Evolutionary conservation across 2,113 vertebrate genomes (phyloP), one percentile per base, ranked within the genome.

Genomic region (Mirounga angustirostris): DNA sequence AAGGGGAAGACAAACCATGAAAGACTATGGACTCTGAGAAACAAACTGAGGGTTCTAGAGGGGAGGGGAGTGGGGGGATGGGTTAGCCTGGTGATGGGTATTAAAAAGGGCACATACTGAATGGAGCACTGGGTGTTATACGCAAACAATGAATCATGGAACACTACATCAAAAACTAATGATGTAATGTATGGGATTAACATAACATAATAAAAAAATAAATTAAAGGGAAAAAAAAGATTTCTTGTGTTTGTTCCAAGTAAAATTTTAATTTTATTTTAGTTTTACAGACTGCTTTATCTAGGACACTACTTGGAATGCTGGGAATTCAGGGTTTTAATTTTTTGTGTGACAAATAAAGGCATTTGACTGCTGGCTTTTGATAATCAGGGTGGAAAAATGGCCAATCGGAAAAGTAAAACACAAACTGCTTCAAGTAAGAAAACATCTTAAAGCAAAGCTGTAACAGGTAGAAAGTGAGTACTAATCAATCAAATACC

Each of bases 201-300:
- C 46, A 46, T 46, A 46, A 46, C 43, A 46, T 46, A 46, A 46
- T 46, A 46, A 46, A 46, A 46, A 46, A 46, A 43, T 5, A 5
- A 43, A 43, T 43, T 46, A 46, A 46, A 46, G 43, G 43, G 7
- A 1, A 46, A 7, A 46, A 46, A 46, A 46, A 56, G 40, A 84
- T 80, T 81, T 90, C 59, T 67, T 87, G 8, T 89, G 26, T 88
- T 78, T 94, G 8, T 71, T 65, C 18, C 1, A 11, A 79, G 21
- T 15, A 82, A 43, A n/a, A 97, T 69, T 95, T 93, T 78, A 82
- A 63, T 63, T 95, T 92, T 80, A 58, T 80, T 94, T 79, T 61
- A 82, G 69, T 43, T 14, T 84, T 59, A 65, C 4, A 73, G 11
- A 74, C 26, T 46, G 40, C 2, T 92, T 4, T 83, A 16, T 19